Percentiles rank a stretch among this genome's conserved stretches.
phyloP scores from a whole-genome alignment of 2,797 vertebrate genomes.

The Phoxinus dragarum region DNA sequence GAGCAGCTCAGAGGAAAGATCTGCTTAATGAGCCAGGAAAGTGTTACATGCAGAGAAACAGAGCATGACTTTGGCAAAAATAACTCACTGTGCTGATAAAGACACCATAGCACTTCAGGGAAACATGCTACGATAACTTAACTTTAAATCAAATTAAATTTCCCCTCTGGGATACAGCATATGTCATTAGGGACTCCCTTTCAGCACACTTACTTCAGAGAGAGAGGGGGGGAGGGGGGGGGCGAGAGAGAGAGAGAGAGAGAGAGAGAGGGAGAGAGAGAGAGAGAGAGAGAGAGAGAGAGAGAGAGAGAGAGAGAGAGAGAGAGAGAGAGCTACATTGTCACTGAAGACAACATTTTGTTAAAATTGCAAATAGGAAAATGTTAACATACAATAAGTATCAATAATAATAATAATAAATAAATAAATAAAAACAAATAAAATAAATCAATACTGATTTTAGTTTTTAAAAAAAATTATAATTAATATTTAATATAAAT shows the following conservation, averaged over 20 bases:
- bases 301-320: background rate
- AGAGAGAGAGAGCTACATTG: background rate
- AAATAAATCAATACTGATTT: background rate
- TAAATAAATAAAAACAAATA: background rate
- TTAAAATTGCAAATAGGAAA: background rate
- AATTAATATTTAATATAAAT: background rate
- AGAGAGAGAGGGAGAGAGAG: background rate
- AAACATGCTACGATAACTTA: background rate
- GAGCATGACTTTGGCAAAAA: constrained; percentile 3
- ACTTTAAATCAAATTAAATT: background rate
- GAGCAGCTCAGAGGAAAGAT: background rate
- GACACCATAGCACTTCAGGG: background rate
- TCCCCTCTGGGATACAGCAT: background rate
- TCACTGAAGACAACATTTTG: background rate
- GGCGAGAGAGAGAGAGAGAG: too few relatives aligned
- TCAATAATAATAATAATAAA: background rate
- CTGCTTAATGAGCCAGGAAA: constrained; percentile 22
- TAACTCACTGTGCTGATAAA: constrained; percentile 26
- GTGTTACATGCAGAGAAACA: constrained; percentile 27
- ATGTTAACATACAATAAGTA: background rate
- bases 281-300: background rate
- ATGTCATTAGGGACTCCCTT: background rate
- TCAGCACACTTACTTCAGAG: background rate
- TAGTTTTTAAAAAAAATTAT: background rate
- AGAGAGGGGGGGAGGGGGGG: background rate